Evolutionary conservation across 2,797 vertebrate species (phyloP).

Genomic region (Alca torda): DNA sequence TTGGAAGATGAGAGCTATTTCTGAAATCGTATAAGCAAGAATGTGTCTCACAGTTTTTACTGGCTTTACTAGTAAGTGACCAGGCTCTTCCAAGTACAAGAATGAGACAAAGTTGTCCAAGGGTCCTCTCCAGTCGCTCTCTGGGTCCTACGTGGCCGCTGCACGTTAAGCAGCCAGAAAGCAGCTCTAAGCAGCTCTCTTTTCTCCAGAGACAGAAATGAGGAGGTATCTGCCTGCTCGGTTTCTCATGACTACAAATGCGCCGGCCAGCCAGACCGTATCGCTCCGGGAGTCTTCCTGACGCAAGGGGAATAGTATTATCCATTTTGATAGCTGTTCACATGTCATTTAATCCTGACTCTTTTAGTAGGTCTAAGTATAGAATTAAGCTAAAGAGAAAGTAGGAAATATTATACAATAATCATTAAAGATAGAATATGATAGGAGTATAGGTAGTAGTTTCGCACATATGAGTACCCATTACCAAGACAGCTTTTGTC

Average conservation of each 20-base stretch:
- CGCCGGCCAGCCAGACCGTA: background rate
- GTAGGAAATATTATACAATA: conserved; percentile 61
- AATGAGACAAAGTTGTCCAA: background rate
- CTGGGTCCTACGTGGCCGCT: background rate
- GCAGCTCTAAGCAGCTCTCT: background rate
- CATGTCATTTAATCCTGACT: conserved; percentile 61
- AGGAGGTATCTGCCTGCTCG: background rate
- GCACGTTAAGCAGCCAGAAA: background rate
- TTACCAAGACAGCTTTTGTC: conserved; percentile 60
- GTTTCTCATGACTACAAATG: conserved; percentile 23
- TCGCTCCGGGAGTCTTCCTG: background rate
- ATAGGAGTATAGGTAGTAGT: conserved; percentile 48
- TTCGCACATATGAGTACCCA: conserved; percentile 36
- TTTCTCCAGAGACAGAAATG: background rate
- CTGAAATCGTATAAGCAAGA: background rate
- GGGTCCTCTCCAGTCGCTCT: background rate
- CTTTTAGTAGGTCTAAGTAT: conserved; percentile 59
- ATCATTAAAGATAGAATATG: conserved; percentile 51
- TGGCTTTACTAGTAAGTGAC: background rate
- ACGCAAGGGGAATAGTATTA: background rate
- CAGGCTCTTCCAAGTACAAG: background rate
- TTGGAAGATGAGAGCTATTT: conserved; percentile 32
- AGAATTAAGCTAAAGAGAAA: conserved; percentile 50
- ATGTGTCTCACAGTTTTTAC: background rate
- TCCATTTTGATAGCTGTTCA: conserved; percentile 41